Evolutionary conservation across 2,113 vertebrate species (phyloP).

Genomic region (Baryphthengus martii): DNA sequence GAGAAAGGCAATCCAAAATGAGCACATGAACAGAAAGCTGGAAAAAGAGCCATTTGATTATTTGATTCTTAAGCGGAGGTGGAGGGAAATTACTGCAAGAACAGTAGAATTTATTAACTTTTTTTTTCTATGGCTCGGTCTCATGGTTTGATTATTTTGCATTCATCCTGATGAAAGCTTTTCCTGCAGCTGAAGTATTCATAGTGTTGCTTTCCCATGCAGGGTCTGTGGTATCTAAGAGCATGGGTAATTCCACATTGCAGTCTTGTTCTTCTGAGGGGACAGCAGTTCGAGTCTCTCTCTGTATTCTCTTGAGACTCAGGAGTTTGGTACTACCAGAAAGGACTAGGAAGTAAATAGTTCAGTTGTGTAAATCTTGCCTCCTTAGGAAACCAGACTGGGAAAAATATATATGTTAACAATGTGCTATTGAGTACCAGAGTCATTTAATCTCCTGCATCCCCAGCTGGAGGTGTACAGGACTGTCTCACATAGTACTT

Average conservation of each 20-base stretch:
- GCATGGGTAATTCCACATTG: not conserved
- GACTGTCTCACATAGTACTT: not conserved
- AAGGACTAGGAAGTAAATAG: not conserved
- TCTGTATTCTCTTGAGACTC: not conserved
- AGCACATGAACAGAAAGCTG: not conserved
- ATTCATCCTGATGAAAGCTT: not conserved
- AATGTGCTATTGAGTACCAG: not conserved
- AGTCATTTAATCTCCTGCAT: not conserved
- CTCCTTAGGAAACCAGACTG: not conserved
- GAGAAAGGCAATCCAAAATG: not conserved
- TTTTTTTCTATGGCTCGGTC: not conserved
- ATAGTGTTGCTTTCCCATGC: not conserved
- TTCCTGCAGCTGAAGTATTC: not conserved
- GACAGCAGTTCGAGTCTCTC: not conserved
- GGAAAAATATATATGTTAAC: not conserved
- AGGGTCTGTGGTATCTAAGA: not conserved
- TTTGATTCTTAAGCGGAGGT: not conserved
- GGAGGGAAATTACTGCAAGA: not conserved
- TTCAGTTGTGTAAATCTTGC: not conserved
- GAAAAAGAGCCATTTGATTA: not conserved
- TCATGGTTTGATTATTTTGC: not conserved
- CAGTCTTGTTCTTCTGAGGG: not conserved
- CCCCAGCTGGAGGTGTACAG: not conserved
- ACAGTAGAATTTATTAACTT: not conserved
- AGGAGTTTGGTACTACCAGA: not conserved